Percentiles rank a stretch among this genome's conserved stretches.
Conservation (phyloP, 1,140 invertebrate species). For the Lineus longissimus region DNA sequence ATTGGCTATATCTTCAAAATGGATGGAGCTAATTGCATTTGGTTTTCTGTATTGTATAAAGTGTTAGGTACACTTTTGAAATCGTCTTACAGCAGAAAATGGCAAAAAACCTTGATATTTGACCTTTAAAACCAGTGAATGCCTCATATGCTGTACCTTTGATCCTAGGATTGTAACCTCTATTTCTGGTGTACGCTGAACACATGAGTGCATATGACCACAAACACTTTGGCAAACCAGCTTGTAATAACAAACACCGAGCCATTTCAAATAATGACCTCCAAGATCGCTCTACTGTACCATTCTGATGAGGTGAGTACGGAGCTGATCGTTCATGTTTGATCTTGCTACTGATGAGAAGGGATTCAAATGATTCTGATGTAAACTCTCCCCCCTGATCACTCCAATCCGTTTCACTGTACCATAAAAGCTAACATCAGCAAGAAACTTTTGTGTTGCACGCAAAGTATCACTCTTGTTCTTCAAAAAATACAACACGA, state of each 20-base stretch:
- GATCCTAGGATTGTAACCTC: conserved; percentile 11
- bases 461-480: conserved; percentile 14
- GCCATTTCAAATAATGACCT: conserved; percentile 18
- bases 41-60: no score
- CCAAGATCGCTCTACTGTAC: conserved; percentile 11
- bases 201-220: conserved; percentile 30
- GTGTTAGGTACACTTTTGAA: no score
- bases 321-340: conserved; percentile 7
- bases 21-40: no score
- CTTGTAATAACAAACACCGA: conserved; percentile 15
- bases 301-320: conserved; percentile 18
- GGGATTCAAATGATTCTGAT: background rate
- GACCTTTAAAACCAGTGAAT: conserved; percentile 11
- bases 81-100: no score
- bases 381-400: conserved; percentile 2
- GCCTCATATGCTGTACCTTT: conserved; percentile 1
- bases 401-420: background rate
- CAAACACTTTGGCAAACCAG: conserved; percentile 23
- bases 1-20: no score
- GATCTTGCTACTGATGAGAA: background rate
- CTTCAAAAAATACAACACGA: conserved; percentile 15
- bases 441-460: conserved; percentile 7
- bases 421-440: conserved; percentile 8
- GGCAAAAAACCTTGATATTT: no score
- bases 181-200: conserved; percentile 24